Evolutionary conservation across 2,888 invertebrate genomes (phyloP), one percentile per base, ranked within the genome.

Genomic region (Hirtodrosophila confusa): DNA sequence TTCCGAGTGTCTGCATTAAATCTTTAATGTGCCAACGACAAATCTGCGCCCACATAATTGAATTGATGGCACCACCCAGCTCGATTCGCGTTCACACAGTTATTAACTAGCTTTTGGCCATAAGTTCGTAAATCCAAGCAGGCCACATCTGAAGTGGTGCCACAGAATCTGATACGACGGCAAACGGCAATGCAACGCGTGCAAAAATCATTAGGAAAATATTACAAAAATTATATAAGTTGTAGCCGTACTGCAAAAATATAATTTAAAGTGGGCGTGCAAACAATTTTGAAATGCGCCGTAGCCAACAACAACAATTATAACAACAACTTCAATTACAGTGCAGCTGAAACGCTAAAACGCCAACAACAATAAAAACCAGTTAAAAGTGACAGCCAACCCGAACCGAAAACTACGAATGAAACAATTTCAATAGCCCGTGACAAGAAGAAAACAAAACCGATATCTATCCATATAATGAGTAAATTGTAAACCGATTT

Each of bases 281-380:
- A 39, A 67, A 61, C 67, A 79, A 70, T 64, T 44, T 77, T 66
- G 49, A 54, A 63, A 60, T 51, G 57, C 54, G 41, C 57, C 61
- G 40, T 12, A 45, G 44, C 9, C 62, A 43, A 31, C 45, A 47
- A 48, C 56, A 82, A 75, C 65, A 75, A 78, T 78, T 85, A 68
- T 76, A 74, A 84, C 56, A 82, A 75, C 65, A 75, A 78, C 78
- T 85, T 70, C 79, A 74, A 84, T 84, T 84, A 80, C 84, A 84
- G 84, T 86, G 84, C 85, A 80, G 75, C 69, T 69, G 63, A 83
- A 72, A 69, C 74, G 57, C 17, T 80, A 82, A 79, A 67, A 53
- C 49, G 64, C 51, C 49, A 66, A 73, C 48, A 57, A 40, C 54
- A 75, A 56, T 36, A 24, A 60, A 82, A 86, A 84, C 82, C 85